phyloP scores from a whole-genome alignment of 64 coral and sea anemone species.

The Acropora tenuis region DNA sequence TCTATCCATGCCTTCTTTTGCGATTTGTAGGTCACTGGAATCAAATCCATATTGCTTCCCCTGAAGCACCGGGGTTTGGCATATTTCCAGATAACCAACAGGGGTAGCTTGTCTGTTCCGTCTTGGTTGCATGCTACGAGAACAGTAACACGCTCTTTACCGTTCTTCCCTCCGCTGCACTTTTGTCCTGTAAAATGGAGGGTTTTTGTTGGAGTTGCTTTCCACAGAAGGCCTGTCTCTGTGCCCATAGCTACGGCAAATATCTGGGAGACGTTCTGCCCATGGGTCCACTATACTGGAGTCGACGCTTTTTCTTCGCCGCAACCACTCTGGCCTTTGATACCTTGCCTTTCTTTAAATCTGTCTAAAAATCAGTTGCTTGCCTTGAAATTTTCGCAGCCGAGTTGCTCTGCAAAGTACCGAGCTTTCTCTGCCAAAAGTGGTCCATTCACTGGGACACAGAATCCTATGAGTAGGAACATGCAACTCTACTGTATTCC shows the following conservation, averaged over 20 bases:
- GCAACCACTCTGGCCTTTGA: slow-evolving; percentile 58
- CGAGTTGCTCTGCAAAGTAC: slow-evolving; percentile 55
- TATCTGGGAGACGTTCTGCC: slow-evolving; percentile 62
- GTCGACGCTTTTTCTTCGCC: slow-evolving; percentile 68
- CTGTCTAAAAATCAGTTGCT: slow-evolving; percentile 45
- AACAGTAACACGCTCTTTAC: slow-evolving; percentile 62
- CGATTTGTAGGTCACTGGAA: slow-evolving; percentile 46
- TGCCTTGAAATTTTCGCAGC: slow-evolving; percentile 52
- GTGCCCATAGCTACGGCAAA: slow-evolving; percentile 53
- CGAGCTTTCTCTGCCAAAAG: slow-evolving; percentile 61
- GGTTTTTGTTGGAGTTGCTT: slow-evolving; percentile 67
- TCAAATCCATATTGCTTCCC: slow-evolving; percentile 43
- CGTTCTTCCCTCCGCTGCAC: slow-evolving; percentile 59
- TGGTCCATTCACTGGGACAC: slow-evolving; percentile 62
- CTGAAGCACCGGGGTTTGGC: slow-evolving; percentile 59
- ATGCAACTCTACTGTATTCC: too few relatives aligned
- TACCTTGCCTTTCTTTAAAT: slow-evolving; percentile 80
- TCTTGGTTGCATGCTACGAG: slow-evolving; percentile 61
- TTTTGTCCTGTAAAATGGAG: slow-evolving; percentile 73
- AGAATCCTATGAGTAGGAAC: too few relatives aligned
- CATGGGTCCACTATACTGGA: slow-evolving; percentile 43
- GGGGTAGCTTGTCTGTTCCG: slow-evolving; percentile 70
- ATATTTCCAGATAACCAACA: slow-evolving; percentile 59
- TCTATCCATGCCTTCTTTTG: slow-evolving; percentile 80
- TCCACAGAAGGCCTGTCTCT: slow-evolving; percentile 58